Conservation (phyloP, 2,113 vertebrate genomes). For the Axis porcinus region DNA sequence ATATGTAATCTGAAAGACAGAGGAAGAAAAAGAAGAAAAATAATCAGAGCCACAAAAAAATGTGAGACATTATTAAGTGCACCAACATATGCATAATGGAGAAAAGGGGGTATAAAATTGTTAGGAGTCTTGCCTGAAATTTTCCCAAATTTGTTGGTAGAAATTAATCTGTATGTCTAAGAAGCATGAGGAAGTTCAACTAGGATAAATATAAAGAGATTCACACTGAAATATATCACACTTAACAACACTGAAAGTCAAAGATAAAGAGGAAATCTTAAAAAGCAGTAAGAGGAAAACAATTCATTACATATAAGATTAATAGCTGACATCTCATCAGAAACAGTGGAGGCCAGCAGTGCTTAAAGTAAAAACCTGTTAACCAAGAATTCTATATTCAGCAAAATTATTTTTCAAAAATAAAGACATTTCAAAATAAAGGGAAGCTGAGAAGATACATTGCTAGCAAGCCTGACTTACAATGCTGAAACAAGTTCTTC, state of each 20-base stretch:
- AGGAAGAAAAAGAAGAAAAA: too few species aligned
- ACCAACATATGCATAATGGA: background rate
- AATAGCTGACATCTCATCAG: background rate
- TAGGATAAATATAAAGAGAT: background rate
- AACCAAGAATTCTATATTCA: background rate
- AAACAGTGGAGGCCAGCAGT: background rate
- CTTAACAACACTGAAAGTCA: background rate
- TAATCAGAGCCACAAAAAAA: too few species aligned
- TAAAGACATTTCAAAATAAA: background rate
- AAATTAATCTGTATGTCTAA: background rate
- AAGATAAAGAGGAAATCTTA: background rate
- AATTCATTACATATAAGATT: background rate
- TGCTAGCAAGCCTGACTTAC: background rate
- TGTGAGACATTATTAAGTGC: too few species aligned
- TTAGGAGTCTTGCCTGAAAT: background rate
- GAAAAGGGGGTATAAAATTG: background rate
- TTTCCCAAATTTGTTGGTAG: background rate
- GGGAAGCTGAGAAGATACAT: background rate
- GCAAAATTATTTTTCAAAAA: background rate
- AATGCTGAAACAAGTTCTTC: background rate
- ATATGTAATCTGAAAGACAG: too few species aligned
- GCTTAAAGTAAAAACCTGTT: background rate
- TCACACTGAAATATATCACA: background rate
- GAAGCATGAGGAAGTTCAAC: background rate
- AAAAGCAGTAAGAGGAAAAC: background rate